These are phyloP conservation scores for Ibidorhyncha struthersii DNA, from an alignment of 2,113 vertebrate genomes.

Conservation along the genomic window DNA sequence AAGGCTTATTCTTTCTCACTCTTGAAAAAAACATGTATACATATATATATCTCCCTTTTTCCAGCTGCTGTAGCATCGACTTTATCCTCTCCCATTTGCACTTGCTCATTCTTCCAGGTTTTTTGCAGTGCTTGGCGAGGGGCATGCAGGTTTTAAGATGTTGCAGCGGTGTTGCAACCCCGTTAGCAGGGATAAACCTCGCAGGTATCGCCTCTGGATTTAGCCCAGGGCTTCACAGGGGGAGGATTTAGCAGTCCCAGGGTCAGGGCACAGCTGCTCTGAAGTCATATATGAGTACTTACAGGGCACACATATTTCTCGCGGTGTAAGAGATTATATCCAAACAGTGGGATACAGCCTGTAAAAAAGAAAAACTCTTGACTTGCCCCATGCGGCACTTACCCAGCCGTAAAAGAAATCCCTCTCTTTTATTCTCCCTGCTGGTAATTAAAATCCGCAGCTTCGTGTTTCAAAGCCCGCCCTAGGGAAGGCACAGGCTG, in stretches of 20 bases:
- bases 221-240: not conserved
- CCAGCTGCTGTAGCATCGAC: not conserved
- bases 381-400: not conserved
- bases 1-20: not conserved
- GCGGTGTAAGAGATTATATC: not conserved
- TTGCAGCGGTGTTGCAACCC: not conserved
- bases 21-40: not conserved
- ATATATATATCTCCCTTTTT: not conserved
- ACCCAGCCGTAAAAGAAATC: conserved; percentile 4
- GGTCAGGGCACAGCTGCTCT: not conserved
- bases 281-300: not conserved
- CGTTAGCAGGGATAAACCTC: not conserved
- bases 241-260: not conserved
- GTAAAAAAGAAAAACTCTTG: conserved; percentile 13
- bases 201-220: not conserved
- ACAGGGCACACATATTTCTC: not conserved
- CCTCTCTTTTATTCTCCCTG: not conserved
- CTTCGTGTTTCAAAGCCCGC: not conserved
- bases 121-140: fast-evolving
- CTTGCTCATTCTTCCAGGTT: not conserved
- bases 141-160: fast-evolving
- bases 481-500: not conserved
- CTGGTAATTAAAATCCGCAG: not conserved
- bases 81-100: not conserved
- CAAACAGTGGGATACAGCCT: not conserved